phyloP scores from a whole-genome alignment of 2,797 vertebrate species.

The Chrosomus eos region DNA sequence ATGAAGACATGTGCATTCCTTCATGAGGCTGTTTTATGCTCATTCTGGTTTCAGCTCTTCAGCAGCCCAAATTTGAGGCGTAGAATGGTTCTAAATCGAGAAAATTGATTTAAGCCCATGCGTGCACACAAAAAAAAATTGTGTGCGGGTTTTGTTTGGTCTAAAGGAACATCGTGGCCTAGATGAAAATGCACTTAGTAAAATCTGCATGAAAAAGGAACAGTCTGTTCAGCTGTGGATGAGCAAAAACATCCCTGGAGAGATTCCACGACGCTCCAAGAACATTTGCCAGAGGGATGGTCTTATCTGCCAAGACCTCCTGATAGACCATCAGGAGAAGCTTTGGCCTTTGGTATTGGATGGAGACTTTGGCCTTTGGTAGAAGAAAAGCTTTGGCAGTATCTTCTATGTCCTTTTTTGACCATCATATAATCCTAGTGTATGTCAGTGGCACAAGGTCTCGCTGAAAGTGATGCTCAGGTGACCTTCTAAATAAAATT shows the following conservation, averaged over 20 bases:
- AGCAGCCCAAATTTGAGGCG: background rate
- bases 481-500: background rate
- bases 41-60: background rate
- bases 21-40: background rate
- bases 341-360: conserved; percentile 30
- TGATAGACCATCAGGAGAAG: conserved; percentile 32
- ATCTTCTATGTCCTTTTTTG: conserved; percentile 9
- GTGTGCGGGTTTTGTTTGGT: conserved; percentile 55
- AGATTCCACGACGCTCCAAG: conserved; percentile 56
- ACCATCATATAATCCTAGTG: conserved; percentile 26
- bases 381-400: conserved; percentile 40
- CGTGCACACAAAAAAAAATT: background rate
- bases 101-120: conserved; percentile 16
- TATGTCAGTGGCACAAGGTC: conserved; percentile 14
- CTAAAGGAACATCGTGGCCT: conserved; percentile 70
- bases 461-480: background rate
- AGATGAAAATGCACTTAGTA: conserved; percentile 67
- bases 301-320: conserved; percentile 58
- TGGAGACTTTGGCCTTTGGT: conserved; percentile 26
- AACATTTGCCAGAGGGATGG: conserved; percentile 53
- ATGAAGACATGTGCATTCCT: background rate
- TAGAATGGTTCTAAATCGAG: background rate
- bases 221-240: conserved; percentile 66
- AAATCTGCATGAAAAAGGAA: conserved; percentile 68
- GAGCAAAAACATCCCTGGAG: conserved; percentile 66